Percentiles rank a stretch among this genome's conserved stretches.
These are phyloP conservation scores for Lithophane semibrunnea DNA, from an alignment of 2,888 invertebrate species.

Conservation along the genomic window DNA sequence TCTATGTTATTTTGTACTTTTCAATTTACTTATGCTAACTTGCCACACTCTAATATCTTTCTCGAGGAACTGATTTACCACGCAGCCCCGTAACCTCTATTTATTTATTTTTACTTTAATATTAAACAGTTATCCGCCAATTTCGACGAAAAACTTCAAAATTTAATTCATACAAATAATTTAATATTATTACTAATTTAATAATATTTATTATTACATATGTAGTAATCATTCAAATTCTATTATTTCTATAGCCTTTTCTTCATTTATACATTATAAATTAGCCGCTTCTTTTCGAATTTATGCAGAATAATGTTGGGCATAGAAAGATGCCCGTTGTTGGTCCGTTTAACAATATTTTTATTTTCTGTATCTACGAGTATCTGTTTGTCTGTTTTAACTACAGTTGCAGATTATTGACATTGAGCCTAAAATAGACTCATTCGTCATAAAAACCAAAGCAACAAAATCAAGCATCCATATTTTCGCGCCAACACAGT, in stretches of 20 bases:
- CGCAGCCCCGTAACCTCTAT: no score
- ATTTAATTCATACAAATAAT: no score
- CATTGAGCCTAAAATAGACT: constrained; percentile 3
- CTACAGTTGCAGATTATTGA: neutral
- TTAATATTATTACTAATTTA: no score
- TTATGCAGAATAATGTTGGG: neutral
- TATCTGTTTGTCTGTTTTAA: neutral
- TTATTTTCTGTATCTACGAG: neutral
- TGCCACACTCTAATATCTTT: no score
- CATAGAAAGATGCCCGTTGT: neutral
- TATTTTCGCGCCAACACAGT: constrained; percentile 37
- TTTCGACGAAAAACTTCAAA: no score
- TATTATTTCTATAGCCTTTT: neutral
- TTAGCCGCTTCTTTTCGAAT: neutral
- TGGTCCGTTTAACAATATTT: neutral
- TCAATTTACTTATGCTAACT: no score
- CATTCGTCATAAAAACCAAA: constrained; percentile 23
- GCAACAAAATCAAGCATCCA: constrained; percentile 30
- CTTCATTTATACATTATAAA: neutral
- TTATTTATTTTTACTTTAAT: no score
- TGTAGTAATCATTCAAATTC: no score
- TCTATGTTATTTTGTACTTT: neutral
- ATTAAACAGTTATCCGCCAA: no score
- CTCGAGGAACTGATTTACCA: neutral
- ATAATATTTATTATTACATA: no score